Evolutionary conservation across 1,140 invertebrate species (phyloP), one percentile per base, ranked within the genome.

Genomic region (Leptonema lineaticorne): DNA sequence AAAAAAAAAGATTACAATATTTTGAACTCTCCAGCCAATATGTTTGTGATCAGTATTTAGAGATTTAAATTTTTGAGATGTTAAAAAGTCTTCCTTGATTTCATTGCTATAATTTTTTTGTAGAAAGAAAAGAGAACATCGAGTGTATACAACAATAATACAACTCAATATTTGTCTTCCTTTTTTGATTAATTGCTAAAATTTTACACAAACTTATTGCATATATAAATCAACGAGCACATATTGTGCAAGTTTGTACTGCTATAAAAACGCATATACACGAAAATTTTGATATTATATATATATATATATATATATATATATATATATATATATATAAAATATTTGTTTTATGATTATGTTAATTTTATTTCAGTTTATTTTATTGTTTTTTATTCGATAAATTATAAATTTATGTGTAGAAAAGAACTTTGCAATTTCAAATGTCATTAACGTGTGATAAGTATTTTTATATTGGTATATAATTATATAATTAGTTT

Each of bases 51-150:
- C 18, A 11, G 56, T 24, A 33, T n/a, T 29, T 53, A 37, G 28
- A 57, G 22, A 26, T 22, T n/a, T 18, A 45, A 62, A 37, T 22
- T 62, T 6, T 24, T 22, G 18, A 62, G 7, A 62, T 33, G 45
- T 46, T 24, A 6, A 33, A 37, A 30, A 6, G 59, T 62, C 59
- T 62, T 62, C 59, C 59, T 62, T 27, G 37, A 45, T 46, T 62
- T 62, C 41, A n/a, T n/a, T 33, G 30, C 9, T 33, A 24, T 53
- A 59, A 28, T 28, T 59, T 59, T 59, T n/a, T n/a, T n/a, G n/a
- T n/a, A n/a, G n/a, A n/a, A n/a, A n/a, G n/a, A n/a, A 29, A 57
- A 9, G 16, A 50, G 18, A 24, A 26, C 24, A 11, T 26, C 46
- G 46, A 53, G 9, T 24, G 20, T n/a, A n/a, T n/a, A n/a, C n/a